Evolutionary conservation across 2,888 invertebrate species (phyloP).

Genomic region (Anarsia innoxiella): DNA sequence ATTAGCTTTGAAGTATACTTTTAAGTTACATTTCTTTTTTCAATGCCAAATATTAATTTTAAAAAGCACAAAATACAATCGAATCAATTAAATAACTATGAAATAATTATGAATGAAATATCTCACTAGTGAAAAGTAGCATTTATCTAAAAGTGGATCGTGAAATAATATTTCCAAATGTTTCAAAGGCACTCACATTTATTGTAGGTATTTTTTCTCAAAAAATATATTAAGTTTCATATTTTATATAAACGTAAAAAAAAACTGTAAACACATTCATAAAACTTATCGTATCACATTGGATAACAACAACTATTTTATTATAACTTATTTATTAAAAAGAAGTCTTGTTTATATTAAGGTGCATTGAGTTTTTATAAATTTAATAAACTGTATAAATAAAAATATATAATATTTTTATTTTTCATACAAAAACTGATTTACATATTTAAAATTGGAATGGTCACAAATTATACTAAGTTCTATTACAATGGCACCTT

Average conservation of each 20-base stretch:
- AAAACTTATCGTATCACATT: slow-evolving; percentile 59
- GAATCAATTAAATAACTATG: too few relatives aligned
- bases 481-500: slow-evolving; percentile 4
- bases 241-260: slow-evolving; percentile 56
- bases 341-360: not conserved
- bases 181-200: slow-evolving; percentile 64
- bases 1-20: too few relatives aligned
- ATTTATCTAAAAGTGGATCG: too few relatives aligned
- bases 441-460: too few relatives aligned
- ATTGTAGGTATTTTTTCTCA: slow-evolving; percentile 51
- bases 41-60: too few relatives aligned
- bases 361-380: slow-evolving; percentile 7
- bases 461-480: not conserved
- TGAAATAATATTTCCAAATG: too few relatives aligned
- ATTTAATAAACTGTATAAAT: not conserved
- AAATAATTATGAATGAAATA: too few relatives aligned
- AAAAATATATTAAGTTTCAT: slow-evolving; percentile 68
- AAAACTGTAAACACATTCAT: slow-evolving; percentile 38
- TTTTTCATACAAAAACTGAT: too few relatives aligned
- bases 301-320: slow-evolving; percentile 39
- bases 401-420: not conserved
- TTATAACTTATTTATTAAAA: not conserved
- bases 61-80: too few relatives aligned
- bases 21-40: too few relatives aligned
- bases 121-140: too few relatives aligned